These are phyloP conservation scores for Sylvilagus bachmani DNA, from an alignment of 2,113 vertebrate genomes.

Conservation along the genomic window DNA sequence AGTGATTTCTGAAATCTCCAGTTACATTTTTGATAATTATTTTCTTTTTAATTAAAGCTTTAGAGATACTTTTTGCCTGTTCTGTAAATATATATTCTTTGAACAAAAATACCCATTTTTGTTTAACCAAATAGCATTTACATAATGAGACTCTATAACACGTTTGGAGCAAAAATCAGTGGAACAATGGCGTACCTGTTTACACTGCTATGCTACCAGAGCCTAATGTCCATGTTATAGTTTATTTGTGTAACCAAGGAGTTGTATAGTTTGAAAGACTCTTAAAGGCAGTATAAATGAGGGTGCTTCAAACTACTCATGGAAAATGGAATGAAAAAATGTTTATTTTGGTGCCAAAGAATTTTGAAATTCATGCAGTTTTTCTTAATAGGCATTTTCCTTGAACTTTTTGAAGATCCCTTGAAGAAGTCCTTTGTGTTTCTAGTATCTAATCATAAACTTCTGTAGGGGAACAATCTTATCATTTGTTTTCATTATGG, in stretches of 20 bases:
- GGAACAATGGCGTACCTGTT: neutral
- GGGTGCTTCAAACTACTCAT: no score
- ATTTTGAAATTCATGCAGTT: no score
- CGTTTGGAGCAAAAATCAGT: neutral
- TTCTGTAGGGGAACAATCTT: neutral
- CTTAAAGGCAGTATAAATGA: neutral
- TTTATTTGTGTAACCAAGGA: neutral
- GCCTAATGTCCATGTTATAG: neutral
- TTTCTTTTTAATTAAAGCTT: neutral
- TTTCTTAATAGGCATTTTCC: no score
- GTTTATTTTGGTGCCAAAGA: no score
- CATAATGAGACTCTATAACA: neutral
- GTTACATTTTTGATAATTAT: neutral
- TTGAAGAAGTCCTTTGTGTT: neutral
- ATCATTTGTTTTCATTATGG: neutral
- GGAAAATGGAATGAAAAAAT: no score
- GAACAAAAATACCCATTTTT: neutral
- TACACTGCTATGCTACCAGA: neutral
- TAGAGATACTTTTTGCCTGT: neutral
- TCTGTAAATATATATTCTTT: neutral
- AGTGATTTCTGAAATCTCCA: neutral
- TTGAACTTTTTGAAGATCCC: no score
- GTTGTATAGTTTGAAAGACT: neutral
- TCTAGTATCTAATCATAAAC: neutral
- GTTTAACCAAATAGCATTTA: slow-evolving; percentile 47